phyloP scores from a whole-genome alignment of 2,113 vertebrate genomes.

The Macroglossus sobrinus region DNA sequence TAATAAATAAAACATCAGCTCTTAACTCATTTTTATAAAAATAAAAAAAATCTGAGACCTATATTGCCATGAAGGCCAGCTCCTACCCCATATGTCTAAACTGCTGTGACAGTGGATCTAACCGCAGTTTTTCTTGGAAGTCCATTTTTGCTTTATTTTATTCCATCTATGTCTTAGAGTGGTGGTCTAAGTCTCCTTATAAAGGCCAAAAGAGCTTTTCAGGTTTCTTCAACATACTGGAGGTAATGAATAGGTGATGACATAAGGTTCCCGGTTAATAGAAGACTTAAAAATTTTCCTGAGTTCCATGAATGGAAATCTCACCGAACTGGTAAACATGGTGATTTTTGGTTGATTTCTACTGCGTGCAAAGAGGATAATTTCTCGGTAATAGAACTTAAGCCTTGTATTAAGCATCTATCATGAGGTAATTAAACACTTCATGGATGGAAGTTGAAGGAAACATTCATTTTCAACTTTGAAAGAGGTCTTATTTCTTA shows the following conservation, averaged over 20 bases:
- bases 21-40: not conserved
- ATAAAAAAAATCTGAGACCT: not conserved
- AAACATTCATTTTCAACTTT: constrained; percentile 9
- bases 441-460: not conserved
- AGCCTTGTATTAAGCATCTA: not conserved
- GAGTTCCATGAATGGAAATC: not conserved
- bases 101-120: not conserved
- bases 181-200: not conserved
- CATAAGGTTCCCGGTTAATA: not conserved
- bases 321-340: not conserved
- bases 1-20: not conserved
- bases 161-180: not conserved
- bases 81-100: not conserved
- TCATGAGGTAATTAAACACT: not conserved
- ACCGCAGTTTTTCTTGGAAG: not conserved
- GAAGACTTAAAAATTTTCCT: not conserved
- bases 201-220: not conserved
- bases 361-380: not conserved
- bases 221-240: not conserved
- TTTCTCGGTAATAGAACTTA: not conserved
- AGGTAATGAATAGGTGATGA: not conserved
- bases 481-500: not conserved
- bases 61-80: not conserved
- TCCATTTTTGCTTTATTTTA: not conserved
- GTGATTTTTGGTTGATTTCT: not conserved